These are phyloP conservation scores for Eonycteris spelaea DNA, from an alignment of 2,113 vertebrate genomes.

Conservation along the genomic window DNA sequence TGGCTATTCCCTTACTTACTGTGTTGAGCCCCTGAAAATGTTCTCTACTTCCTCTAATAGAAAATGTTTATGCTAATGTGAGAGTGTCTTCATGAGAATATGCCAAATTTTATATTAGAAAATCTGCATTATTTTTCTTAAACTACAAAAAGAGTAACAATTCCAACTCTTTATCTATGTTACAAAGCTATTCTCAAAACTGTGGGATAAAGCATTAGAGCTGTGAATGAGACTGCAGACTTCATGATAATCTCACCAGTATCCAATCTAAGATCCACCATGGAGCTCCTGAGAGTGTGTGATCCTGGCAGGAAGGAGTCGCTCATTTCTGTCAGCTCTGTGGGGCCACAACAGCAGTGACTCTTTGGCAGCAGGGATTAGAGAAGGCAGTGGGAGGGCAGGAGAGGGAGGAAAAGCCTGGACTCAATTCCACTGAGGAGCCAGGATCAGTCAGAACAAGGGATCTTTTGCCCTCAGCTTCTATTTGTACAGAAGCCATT, in stretches of 20 bases:
- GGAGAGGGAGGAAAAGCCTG: neutral
- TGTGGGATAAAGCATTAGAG: neutral
- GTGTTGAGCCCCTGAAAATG: neutral
- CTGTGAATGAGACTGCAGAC: neutral
- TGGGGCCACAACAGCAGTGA: neutral
- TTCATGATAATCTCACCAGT: neutral
- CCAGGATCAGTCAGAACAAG: neutral
- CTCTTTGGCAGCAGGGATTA: neutral
- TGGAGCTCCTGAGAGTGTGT: neutral
- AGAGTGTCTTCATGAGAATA: neutral
- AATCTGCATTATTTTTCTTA: neutral
- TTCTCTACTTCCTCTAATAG: neutral
- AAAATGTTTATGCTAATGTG: neutral
- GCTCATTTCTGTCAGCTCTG: neutral
- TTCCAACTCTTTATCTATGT: neutral
- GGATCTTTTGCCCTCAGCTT: neutral
- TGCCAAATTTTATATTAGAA: neutral
- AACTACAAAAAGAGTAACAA: conserved; percentile 9
- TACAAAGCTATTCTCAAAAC: neutral
- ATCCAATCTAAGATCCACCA: neutral
- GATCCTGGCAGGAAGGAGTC: neutral
- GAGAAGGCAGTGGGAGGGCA: neutral
- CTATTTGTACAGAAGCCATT: neutral
- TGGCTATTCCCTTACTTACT: neutral
- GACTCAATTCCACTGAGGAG: neutral